Percentiles rank a stretch among this genome's conserved stretches.
These are phyloP conservation scores for Wiebesia pumilae DNA, from an alignment of 1,140 invertebrate species.

Conservation along the genomic window DNA sequence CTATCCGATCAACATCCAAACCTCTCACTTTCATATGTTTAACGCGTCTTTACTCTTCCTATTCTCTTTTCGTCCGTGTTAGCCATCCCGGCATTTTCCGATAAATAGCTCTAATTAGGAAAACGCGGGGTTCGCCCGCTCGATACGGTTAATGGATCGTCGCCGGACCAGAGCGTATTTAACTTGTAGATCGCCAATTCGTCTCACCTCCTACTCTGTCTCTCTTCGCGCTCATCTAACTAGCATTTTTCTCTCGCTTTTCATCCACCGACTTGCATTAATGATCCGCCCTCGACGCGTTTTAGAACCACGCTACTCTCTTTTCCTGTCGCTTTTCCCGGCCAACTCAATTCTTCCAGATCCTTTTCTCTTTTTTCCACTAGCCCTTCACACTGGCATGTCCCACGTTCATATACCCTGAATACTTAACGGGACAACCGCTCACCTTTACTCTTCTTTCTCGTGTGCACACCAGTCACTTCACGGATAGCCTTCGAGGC, in stretches of 20 bases:
- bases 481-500: not conserved
- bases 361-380: not conserved
- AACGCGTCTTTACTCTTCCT: not conserved
- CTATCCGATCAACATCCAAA: conserved; percentile 55
- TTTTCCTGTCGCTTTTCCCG: not conserved
- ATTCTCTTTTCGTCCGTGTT: not conserved
- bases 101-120: conserved; percentile 68
- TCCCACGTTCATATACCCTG: not conserved
- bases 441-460: not conserved
- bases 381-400: not conserved
- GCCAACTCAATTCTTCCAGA: not conserved
- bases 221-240: not conserved
- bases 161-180: conserved; percentile 59
- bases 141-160: conserved; percentile 65
- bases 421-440: not conserved
- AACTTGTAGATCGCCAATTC: conserved; percentile 58
- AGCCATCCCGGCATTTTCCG: conserved; percentile 29
- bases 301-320: not conserved
- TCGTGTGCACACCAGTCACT: not conserved
- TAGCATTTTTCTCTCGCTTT: not conserved
- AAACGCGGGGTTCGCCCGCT: conserved; percentile 33
- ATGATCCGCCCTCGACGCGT: conserved; percentile 18
- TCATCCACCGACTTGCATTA: not conserved
- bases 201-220: conserved; percentile 32
- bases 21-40: conserved; percentile 58